Percentiles rank a stretch among this genome's conserved stretches.
phyloP scores from a whole-genome alignment of 2,113 vertebrate genomes.

The Nanorana parkeri region DNA sequence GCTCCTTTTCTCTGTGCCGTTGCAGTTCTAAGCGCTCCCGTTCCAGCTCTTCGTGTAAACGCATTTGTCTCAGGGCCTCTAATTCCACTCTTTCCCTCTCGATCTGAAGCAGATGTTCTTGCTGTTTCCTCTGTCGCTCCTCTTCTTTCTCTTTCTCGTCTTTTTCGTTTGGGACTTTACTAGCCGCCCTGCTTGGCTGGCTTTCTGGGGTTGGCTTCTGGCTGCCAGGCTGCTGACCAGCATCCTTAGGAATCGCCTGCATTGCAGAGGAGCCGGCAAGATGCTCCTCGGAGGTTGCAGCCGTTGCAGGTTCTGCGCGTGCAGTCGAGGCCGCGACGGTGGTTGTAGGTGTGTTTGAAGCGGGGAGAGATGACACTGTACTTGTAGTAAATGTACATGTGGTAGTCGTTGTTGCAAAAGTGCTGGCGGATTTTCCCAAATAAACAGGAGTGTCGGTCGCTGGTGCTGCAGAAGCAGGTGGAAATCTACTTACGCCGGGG shows the following conservation, averaged over 20 bases:
- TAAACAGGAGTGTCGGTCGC: conserved; percentile 87
- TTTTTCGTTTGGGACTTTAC: conserved; percentile 66
- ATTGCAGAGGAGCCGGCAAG: conserved; percentile 51
- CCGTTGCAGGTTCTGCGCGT: conserved; percentile 60
- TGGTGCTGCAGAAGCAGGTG: conserved; percentile 67
- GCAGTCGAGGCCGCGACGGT: conserved; percentile 42
- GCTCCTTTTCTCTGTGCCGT: conserved; percentile 94
- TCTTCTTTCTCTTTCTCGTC: conserved; percentile 86
- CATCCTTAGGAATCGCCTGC: conserved; percentile 66
- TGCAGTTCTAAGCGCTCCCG: conserved; percentile 92
- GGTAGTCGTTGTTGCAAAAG: conserved; percentile 62
- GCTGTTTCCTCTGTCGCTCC: conserved; percentile 88
- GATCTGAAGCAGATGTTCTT: conserved; percentile 91
- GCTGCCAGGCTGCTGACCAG: not conserved
- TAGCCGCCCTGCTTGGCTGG: conserved; percentile 60
- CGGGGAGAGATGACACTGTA: conserved; percentile 41
- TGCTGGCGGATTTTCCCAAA: conserved; percentile 82
- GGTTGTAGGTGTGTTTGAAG: not conserved
- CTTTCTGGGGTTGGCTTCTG: conserved; percentile 61
- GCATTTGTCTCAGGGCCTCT: conserved; percentile 91
- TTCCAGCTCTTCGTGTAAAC: conserved; percentile 94
- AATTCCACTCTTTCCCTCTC: conserved; percentile 93
- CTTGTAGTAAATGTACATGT: not conserved
- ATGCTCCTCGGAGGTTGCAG: conserved; percentile 67
- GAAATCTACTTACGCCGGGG: conserved; percentile 75